These are phyloP conservation scores for Mycteria americana DNA, from an alignment of 2,797 vertebrate genomes.

Conservation along the genomic window DNA sequence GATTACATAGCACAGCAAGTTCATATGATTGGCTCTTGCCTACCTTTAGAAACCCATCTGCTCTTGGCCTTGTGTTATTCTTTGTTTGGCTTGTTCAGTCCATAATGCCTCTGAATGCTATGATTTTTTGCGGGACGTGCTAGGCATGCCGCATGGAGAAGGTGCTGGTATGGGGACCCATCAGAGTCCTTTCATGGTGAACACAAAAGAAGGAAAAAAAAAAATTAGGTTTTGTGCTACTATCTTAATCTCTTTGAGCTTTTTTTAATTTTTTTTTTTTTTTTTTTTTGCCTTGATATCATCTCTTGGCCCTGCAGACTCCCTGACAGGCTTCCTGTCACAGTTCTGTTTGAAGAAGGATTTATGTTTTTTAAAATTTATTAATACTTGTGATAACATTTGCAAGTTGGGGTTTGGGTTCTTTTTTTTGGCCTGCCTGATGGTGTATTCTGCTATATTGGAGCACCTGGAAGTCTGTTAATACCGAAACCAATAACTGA, in stretches of 20 bases:
- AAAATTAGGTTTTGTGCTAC: neutral
- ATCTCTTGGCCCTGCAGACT: neutral
- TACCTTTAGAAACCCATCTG: neutral
- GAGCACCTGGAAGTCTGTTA: neutral
- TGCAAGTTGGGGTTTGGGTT: neutral
- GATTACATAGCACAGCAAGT: neutral
- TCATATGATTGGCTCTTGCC: neutral
- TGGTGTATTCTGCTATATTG: fast-evolving
- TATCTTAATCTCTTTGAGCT: neutral
- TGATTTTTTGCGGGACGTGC: neutral
- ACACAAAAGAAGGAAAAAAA: neutral
- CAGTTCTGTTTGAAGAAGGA: neutral
- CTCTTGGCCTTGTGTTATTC: neutral
- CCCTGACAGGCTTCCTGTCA: neutral
- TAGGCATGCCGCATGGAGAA: neutral
- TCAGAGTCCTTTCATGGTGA: neutral
- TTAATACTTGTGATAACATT: neutral
- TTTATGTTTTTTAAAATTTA: neutral
- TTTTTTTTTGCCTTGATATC: neutral
- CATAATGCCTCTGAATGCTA: neutral
- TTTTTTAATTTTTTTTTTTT: neutral
- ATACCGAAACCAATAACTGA: neutral
- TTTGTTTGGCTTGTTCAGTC: neutral
- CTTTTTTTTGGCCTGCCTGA: neutral
- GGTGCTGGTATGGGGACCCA: neutral